Evolutionary conservation across 92 coral and sea anemone species (phyloP).

Genomic region (Palythoa grandis): DNA sequence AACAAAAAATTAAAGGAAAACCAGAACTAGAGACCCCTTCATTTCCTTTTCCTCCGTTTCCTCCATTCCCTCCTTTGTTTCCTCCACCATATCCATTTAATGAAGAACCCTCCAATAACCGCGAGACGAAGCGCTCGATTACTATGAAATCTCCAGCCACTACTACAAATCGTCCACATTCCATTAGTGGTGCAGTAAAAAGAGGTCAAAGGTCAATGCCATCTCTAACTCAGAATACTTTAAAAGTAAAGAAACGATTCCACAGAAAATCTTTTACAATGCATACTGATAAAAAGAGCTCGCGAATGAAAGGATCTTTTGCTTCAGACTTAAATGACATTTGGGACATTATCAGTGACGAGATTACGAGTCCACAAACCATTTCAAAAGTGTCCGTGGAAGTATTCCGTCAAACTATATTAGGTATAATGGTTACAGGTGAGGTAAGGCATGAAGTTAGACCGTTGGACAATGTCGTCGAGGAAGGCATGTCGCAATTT

Average conservation of each 20-base stretch:
- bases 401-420: conserved; percentile 12
- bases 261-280: background rate
- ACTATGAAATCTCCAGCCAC: background rate
- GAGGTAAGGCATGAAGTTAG: conserved; percentile 15
- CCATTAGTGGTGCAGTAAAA: background rate
- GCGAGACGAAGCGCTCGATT: conserved; percentile 14
- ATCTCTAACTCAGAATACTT: background rate
- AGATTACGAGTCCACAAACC: conserved; percentile 5
- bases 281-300: background rate
- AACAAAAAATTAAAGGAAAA: background rate
- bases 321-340: conserved; percentile 17
- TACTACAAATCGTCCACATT: background rate
- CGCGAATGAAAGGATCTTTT: background rate
- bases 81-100: background rate
- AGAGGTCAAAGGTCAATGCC: background rate
- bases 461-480: background rate
- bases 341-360: conserved; percentile 23
- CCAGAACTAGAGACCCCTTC: background rate
- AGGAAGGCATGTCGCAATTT: conserved; percentile 13
- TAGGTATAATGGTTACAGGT: background rate
- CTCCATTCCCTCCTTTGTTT: background rate
- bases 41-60: conserved; percentile 10
- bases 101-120: background rate
- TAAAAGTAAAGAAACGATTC: background rate
- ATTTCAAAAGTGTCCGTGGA: conserved; percentile 13